phyloP scores from a whole-genome alignment of 2,113 vertebrate genomes.

The Naja naja region DNA sequence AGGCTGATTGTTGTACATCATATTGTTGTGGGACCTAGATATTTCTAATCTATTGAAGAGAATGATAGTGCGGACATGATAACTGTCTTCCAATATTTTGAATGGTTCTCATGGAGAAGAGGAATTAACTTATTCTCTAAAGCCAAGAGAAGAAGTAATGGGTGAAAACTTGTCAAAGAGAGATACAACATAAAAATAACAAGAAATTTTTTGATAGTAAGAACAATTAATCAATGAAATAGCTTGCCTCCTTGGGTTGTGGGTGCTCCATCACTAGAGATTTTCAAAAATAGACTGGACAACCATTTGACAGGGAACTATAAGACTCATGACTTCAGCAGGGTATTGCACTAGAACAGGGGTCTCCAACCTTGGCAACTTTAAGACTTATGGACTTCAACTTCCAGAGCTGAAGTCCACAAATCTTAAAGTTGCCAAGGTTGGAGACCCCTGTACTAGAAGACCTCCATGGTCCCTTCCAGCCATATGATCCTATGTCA shows the following conservation, averaged over 20 bases:
- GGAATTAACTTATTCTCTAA: background rate
- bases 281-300: background rate
- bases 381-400: no score
- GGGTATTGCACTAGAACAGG: background rate
- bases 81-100: background rate
- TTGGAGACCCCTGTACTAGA: background rate
- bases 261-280: background rate
- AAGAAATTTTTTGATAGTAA: background rate
- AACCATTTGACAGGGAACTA: background rate
- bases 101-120: background rate
- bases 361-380: no score
- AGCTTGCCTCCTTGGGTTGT: background rate
- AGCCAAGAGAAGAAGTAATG: background rate
- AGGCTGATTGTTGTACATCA: no score
- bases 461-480: background rate
- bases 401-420: no score
- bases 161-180: background rate
- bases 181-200: background rate
- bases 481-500: background rate
- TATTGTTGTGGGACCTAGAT: background rate
- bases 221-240: background rate
- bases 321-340: background rate
- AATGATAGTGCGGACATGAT: background rate
- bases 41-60: background rate
- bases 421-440: no score